Evolutionary conservation across 2,113 vertebrate genomes (phyloP), one percentile per base, ranked within the genome.

Genomic region (Okapia johnstoni): DNA sequence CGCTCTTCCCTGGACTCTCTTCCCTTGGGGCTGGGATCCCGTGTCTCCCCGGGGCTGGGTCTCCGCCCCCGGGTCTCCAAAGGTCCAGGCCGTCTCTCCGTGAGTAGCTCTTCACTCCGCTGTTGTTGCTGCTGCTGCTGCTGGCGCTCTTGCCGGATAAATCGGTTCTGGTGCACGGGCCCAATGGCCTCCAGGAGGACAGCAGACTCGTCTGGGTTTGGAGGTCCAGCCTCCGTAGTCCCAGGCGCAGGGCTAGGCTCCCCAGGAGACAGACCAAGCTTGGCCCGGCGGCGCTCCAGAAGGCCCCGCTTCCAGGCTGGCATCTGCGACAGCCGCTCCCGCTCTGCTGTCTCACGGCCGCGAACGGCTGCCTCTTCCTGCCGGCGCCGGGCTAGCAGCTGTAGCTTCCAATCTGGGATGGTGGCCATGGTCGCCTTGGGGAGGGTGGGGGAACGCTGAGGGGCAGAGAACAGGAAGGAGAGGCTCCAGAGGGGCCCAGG

Each of bases 301-400:
- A 99, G 99, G 23, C 99, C 99, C 77, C 99, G 98, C 90, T 99
- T 99, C 99, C 99, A 99, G 50, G 99, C 99, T 0, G 99, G 99
- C 99, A 99, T 99, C 98, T 98, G 99, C 89, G 99, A 99, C 36
- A 99, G 98, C 87, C 99, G 99, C 48, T 99, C 98, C 96, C 99
- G 98, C 89, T 99, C 99, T 19, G 99, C 99, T 80, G 98, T 99
- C 83, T 99, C 99, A 50, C 98, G 98, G 89, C 98, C 98, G 28
- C 99, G 99, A 33, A 99, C 95, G 5, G 98, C 99, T 88, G 99
- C 99, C 98, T 99, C 99, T 84, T 99, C 99, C 97, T 98, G 99
- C 94, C 99, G 98, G 93, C 99, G 99, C 81, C 98, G 98, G 96
- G 99, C 99, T 98, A 99, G 97, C 85, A 99, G 98, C 93, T 99